Conservation (phyloP, 2,888 invertebrate species). For the Ectemnius cavifrons region DNA sequence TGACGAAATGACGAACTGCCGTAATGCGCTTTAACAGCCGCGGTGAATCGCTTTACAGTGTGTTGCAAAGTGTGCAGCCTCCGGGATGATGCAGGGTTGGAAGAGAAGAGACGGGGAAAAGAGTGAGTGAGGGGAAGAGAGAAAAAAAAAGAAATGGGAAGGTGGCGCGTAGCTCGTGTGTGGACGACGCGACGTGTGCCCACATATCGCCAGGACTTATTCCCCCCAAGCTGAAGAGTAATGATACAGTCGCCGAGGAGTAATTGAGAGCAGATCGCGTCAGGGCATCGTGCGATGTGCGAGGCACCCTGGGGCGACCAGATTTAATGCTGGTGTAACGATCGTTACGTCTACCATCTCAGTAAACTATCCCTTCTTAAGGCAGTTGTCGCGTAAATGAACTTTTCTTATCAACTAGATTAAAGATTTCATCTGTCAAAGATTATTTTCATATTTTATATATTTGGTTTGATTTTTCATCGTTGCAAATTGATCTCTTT, state of each 20-base stretch:
- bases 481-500: no score
- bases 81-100: no score
- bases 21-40: constrained; percentile 25
- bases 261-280: constrained; percentile 32
- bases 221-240: constrained; percentile 22
- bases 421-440: no score
- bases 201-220: background rate
- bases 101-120: no score
- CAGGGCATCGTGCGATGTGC: constrained; percentile 13
- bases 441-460: no score
- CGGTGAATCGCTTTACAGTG: constrained; percentile 24
- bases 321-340: constrained; percentile 39
- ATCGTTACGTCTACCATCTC: constrained; percentile 26
- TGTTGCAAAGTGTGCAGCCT: background rate
- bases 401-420: no score
- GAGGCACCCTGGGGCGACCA: constrained; percentile 23
- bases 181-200: constrained; percentile 8
- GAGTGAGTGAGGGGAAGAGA: background rate
- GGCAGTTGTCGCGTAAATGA: no score
- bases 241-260: constrained; percentile 19
- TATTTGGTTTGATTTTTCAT: no score
- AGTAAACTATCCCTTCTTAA: background rate
- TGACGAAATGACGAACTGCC: constrained; percentile 28
- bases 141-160: no score
- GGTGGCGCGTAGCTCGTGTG: no score